Base-by-base conservation (phyloP, 1,140 invertebrate genomes). In the Tenebrio molitor region DNA sequence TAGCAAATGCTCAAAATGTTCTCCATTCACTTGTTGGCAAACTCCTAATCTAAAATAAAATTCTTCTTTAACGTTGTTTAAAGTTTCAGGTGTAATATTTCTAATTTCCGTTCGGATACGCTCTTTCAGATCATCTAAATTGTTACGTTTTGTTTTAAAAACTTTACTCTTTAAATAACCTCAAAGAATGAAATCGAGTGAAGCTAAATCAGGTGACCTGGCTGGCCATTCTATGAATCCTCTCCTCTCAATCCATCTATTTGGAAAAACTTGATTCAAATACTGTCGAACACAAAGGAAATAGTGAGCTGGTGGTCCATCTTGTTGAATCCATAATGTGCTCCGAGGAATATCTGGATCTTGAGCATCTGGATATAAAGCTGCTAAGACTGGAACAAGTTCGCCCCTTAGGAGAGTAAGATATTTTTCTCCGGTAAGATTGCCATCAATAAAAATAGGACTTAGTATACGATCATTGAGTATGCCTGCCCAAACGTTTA, bases 161-260 rank as follows among this genome's bases (percentile, higher is more conserved):
- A 81, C 76, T 53, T 69, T 53, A 63, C 80, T 74, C 76, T 82
- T 83, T 2, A 83, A 53, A 63, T 75, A 80, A 17, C 77, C 83
- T 80, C 80, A 82, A 58, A 82, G 76, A 74, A 82, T 84, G 77
- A 82, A 84, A 76, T 84, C 83, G 46, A 81, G 58, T 23, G 78
- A 76, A 41, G 77, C 83, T 66, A 84, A 73, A 73, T 85, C 83
- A 1, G 81, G 82, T 14, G 79, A 83, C 42, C 80, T 69, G 53
- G 83, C 73, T 69, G 81, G 83, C 83, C 82, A 84, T 46, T 25
- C 12, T 64, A 83, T 76, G 44, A 77, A 77, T 63, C 79, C 80
- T 65, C 73, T 73, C 29, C 81, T 76, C 62, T 82, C 80, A 76
- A 84, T 82, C 79, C 80, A 84, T 17, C 77, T 33, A 15, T 74